Conservation (phyloP, 1,140 invertebrate species). For the Mycetomoellerius zeteki region DNA sequence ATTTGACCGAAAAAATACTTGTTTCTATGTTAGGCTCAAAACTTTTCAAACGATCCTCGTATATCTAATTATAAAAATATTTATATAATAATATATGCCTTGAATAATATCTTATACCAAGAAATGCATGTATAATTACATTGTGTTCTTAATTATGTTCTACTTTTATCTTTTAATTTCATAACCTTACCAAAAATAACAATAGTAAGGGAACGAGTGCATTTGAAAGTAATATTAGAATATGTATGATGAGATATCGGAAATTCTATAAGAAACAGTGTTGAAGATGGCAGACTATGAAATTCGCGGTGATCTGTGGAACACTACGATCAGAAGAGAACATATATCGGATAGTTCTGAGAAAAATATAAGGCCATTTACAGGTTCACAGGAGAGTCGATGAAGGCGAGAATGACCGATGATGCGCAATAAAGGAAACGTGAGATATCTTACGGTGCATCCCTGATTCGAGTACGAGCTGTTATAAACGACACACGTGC, state of each 20-base stretch:
- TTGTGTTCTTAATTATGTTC: background rate
- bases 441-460: constrained; percentile 32
- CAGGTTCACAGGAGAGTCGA: constrained; percentile 52
- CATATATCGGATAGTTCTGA: constrained; percentile 6
- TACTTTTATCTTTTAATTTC: background rate
- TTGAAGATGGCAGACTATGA: background rate
- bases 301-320: constrained; percentile 24
- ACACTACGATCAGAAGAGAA: background rate
- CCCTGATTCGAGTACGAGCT: constrained; percentile 16
- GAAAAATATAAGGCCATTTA: constrained; percentile 54
- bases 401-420: constrained; percentile 48
- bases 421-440: constrained; percentile 49
- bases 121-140: background rate
- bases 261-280: background rate
- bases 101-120: background rate
- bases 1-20: no score
- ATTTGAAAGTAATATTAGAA: background rate
- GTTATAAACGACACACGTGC: constrained; percentile 48
- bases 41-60: no score
- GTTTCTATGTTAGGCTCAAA: no score
- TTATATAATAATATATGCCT: no score
- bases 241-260: background rate
- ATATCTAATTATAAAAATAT: no score
- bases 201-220: background rate
- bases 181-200: background rate